These are phyloP conservation scores for Nothura maculosa DNA, from an alignment of 2,797 vertebrate genomes.

Conservation along the genomic window DNA sequence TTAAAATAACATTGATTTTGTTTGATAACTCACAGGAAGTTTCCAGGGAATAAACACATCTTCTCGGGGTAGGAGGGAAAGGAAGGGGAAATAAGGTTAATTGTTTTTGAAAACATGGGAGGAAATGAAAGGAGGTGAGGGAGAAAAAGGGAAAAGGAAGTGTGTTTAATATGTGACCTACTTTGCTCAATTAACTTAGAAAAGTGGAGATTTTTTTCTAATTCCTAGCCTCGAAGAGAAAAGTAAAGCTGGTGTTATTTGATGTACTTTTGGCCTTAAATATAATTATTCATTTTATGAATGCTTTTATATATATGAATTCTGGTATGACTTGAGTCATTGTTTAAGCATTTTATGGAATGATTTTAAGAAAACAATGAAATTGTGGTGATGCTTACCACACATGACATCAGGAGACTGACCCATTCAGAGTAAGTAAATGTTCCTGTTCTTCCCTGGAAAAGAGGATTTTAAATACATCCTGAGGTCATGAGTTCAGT, in stretches of 20 bases:
- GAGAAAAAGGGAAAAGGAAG: not conserved
- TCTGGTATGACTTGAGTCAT: not conserved
- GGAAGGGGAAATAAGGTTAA: not conserved
- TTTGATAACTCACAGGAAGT: not conserved
- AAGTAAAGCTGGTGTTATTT: rapidly evolving
- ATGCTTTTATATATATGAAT: not conserved
- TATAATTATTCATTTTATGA: not conserved
- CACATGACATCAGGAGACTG: not conserved
- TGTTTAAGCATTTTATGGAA: not conserved
- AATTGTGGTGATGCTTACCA: not conserved
- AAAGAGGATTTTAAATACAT: not conserved
- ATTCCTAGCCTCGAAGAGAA: not conserved
- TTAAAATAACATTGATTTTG: not conserved
- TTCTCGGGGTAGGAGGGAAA: not conserved
- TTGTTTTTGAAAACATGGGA: not conserved
- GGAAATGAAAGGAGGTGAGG: not conserved
- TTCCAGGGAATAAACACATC: not conserved
- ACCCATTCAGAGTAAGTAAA: not conserved
- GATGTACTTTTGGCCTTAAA: not conserved
- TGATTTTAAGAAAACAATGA: not conserved
- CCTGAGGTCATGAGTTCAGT: not conserved
- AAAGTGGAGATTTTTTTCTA: not conserved
- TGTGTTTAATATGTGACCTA: not conserved
- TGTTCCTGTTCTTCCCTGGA: not conserved
- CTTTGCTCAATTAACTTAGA: not conserved